Evolutionary conservation across 2,797 vertebrate genomes (phyloP).

Genomic region (Lutra lutra): DNA sequence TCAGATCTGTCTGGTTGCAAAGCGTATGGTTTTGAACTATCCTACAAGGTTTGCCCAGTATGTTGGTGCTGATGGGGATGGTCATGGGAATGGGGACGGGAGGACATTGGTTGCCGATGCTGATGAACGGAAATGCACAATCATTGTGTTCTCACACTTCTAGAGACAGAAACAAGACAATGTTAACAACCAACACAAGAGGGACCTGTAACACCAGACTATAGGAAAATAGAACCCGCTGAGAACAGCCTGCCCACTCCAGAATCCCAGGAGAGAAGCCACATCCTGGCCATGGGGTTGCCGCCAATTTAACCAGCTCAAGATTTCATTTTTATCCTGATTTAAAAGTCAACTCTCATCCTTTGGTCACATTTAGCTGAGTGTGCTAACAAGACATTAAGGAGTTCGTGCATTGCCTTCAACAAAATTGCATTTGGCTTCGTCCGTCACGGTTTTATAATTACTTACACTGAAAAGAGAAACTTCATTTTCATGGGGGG

Average conservation of each 20-base stretch:
- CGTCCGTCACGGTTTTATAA: background rate
- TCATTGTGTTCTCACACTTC: background rate
- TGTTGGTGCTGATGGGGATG: fast-evolving
- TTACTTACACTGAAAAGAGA: conserved; percentile 10
- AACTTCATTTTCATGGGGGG: background rate
- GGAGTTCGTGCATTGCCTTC: background rate
- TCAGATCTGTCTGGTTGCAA: background rate
- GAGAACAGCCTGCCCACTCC: background rate
- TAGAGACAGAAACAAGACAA: background rate
- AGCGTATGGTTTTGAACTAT: background rate
- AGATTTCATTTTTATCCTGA: background rate
- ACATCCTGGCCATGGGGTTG: background rate
- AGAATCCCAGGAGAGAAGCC: background rate
- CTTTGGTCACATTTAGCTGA: background rate
- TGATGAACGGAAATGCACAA: background rate
- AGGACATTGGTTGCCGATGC: background rate
- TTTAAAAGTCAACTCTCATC: background rate
- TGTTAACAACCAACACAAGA: conserved; percentile 76
- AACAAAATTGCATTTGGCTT: background rate
- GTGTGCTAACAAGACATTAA: background rate
- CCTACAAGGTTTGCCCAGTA: background rate
- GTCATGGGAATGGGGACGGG: background rate
- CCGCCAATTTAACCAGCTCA: background rate
- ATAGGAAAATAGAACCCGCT: background rate
- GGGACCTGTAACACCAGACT: conserved; percentile 82